Evolutionary conservation across 2,113 vertebrate genomes (phyloP).

Genomic region (Grus americana): DNA sequence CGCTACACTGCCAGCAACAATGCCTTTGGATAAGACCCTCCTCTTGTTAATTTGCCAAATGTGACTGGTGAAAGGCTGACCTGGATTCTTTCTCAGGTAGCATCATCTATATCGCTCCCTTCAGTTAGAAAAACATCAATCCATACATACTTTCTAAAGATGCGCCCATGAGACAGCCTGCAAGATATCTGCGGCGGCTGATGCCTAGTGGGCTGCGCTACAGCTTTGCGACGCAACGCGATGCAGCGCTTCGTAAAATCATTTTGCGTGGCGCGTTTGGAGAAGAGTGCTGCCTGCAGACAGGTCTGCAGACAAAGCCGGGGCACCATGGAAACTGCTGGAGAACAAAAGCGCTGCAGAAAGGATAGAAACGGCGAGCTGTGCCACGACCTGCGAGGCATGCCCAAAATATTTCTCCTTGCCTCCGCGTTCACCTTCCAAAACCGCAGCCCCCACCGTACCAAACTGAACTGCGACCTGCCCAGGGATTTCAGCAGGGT

Average conservation of each 20-base stretch:
- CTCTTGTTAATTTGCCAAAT: not conserved
- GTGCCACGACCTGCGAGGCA: not conserved
- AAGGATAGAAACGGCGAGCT: not conserved
- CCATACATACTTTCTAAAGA: accelerated
- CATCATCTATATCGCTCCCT: accelerated
- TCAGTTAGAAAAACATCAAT: not conserved
- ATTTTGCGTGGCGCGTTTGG: not conserved
- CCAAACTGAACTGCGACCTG: accelerated
- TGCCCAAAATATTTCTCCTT: not conserved
- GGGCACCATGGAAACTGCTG: constrained; percentile 39
- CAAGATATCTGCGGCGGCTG: not conserved
- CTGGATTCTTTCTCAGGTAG: not conserved
- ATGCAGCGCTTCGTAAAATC: not conserved
- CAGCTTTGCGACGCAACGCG: not conserved
- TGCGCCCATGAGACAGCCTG: not conserved
- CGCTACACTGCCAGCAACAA: not conserved
- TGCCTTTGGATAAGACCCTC: not conserved
- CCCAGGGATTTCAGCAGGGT: not conserved
- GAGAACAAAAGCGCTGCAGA: not conserved
- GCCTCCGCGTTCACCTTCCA: not conserved
- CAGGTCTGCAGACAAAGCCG: constrained; percentile 23
- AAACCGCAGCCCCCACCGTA: accelerated
- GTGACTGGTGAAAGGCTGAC: not conserved
- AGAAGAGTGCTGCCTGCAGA: not conserved
- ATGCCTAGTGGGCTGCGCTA: not conserved